phyloP scores from a whole-genome alignment of 2,113 vertebrate genomes.

The Poicephalus gulielmi region DNA sequence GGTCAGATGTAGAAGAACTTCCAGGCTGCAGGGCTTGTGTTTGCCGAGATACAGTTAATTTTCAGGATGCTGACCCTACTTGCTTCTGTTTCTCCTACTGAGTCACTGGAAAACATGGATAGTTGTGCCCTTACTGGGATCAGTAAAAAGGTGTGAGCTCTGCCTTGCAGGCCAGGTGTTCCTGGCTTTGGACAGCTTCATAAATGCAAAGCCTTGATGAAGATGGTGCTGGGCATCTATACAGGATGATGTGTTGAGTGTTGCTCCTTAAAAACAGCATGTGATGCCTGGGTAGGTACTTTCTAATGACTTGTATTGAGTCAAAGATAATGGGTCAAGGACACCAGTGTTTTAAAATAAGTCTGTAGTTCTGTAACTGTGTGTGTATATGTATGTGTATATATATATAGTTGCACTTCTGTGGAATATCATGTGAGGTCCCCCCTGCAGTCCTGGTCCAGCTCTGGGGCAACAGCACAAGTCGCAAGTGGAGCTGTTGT shows the following conservation, averaged over 20 bases:
- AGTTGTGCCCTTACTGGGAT: not conserved
- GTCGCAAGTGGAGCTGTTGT: not conserved
- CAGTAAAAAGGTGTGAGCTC: not conserved
- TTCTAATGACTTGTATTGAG: not conserved
- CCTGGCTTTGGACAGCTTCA: not conserved
- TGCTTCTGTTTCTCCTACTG: not conserved
- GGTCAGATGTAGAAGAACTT: not conserved
- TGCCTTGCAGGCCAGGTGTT: not conserved
- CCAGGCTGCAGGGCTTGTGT: fast-evolving
- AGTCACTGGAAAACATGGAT: not conserved
- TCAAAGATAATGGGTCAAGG: not conserved
- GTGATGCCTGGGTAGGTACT: not conserved
- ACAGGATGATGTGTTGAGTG: fast-evolving
- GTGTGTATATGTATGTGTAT: too few relatives aligned
- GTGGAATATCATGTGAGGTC: fast-evolving
- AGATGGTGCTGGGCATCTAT: not conserved
- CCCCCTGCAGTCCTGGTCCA: too few relatives aligned
- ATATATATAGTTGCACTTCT: not conserved
- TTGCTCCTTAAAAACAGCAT: fast-evolving
- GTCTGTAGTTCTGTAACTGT: not conserved
- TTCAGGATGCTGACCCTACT: not conserved
- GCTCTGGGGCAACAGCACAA: not conserved
- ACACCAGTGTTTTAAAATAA: not conserved
- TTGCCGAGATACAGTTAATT: not conserved
- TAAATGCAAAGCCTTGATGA: not conserved